Evolutionary conservation across 2,797 vertebrate genomes (phyloP).

Genomic region (Catharus ustulatus): DNA sequence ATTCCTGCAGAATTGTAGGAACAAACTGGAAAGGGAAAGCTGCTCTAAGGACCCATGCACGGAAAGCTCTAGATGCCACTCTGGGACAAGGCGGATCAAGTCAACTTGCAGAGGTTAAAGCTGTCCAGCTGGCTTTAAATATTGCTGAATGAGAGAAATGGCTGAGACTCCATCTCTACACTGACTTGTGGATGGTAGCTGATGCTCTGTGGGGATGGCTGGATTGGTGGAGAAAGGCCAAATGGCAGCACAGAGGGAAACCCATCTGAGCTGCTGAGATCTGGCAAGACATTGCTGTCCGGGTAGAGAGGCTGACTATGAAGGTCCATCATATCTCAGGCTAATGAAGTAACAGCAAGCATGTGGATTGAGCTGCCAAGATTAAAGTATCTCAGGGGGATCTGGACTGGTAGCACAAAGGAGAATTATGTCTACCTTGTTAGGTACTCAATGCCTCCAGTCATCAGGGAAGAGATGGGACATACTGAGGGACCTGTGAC

Average conservation of each 20-base stretch:
- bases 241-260: not conserved
- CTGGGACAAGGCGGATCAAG: not conserved
- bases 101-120: not conserved
- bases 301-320: not conserved
- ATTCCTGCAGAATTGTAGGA: not conserved
- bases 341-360: not conserved
- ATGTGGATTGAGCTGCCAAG: not conserved
- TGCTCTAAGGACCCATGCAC: not conserved
- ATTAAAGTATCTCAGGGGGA: not conserved
- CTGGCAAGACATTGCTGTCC: not conserved
- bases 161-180: not conserved
- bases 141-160: not conserved
- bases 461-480: not conserved
- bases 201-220: not conserved
- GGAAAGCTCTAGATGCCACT: not conserved
- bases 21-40: not conserved
- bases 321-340: rapidly evolving
- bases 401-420: not conserved
- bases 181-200: not conserved
- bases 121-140: not conserved
- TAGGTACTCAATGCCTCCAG: rapidly evolving
- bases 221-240: not conserved
- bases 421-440: not conserved
- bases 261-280: not conserved
- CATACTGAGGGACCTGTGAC: rapidly evolving